Percentiles rank a stretch among this genome's conserved stretches.
These are phyloP conservation scores for Chloroceryle amazona DNA, from an alignment of 2,797 vertebrate genomes.

Conservation along the genomic window DNA sequence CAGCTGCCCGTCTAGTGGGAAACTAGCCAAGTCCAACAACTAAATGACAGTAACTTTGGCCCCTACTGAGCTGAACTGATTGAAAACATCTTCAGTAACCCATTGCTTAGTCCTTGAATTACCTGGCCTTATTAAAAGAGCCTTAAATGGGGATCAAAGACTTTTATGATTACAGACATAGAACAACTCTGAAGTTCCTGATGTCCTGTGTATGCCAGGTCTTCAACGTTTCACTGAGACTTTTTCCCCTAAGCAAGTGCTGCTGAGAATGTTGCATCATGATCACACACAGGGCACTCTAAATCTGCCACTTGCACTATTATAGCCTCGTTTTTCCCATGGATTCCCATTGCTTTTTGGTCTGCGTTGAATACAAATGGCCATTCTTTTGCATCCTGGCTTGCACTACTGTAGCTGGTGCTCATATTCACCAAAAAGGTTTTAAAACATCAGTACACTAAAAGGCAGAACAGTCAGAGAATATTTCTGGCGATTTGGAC, in stretches of 20 bases:
- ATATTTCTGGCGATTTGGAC: background rate
- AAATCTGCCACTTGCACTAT: background rate
- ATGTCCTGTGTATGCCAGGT: background rate
- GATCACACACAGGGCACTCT: background rate
- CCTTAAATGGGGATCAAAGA: background rate
- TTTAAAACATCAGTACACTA: background rate
- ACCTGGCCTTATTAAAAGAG: background rate
- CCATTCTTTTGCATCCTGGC: background rate
- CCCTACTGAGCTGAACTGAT: background rate
- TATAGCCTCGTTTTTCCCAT: background rate
- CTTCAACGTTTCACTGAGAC: background rate
- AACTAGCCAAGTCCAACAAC: background rate
- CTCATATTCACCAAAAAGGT: background rate
- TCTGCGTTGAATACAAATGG: background rate
- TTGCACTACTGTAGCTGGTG: background rate
- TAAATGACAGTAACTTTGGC: background rate
- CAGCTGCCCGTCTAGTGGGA: background rate
- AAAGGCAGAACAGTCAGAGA: background rate
- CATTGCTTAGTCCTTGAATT: background rate
- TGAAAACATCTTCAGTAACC: background rate
- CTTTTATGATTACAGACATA: background rate
- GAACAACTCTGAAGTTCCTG: background rate
- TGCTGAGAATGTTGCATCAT: background rate
- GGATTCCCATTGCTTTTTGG: background rate
- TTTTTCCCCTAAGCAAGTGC: background rate